phyloP scores from a whole-genome alignment of 2,113 vertebrate genomes.

The Gallinago undulata region DNA sequence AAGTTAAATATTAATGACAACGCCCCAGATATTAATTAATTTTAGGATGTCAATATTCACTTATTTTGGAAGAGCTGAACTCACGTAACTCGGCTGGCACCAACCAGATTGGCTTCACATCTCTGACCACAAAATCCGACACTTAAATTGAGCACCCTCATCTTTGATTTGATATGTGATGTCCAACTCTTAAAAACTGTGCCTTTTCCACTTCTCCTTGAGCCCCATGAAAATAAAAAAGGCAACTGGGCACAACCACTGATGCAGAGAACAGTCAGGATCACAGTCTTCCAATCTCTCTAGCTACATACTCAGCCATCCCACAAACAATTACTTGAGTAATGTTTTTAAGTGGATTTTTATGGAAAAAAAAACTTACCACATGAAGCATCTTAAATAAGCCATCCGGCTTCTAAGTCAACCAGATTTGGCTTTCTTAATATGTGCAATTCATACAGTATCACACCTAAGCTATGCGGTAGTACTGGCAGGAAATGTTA shows the following conservation, averaged over 20 bases:
- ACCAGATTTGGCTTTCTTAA: neutral
- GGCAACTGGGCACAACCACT: neutral
- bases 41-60: neutral
- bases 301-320: neutral
- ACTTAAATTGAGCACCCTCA: neutral
- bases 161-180: neutral
- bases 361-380: neutral
- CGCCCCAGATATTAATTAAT: neutral
- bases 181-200: neutral
- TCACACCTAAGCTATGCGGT: neutral
- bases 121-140: neutral
- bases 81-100: neutral
- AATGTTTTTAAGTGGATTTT: neutral
- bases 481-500: neutral
- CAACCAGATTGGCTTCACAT: neutral
- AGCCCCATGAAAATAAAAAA: neutral
- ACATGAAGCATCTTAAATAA: neutral
- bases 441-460: neutral
- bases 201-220: neutral
- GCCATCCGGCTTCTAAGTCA: neutral
- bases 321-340: neutral
- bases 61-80: neutral
- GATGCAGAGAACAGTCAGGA: neutral
- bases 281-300: neutral
- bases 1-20: neutral